A percentile compares a stretch with the other conserved stretches of the same genome.
These are phyloP conservation scores for Columba livia DNA, from an alignment of 2,113 vertebrate species.

Conservation along the genomic window DNA sequence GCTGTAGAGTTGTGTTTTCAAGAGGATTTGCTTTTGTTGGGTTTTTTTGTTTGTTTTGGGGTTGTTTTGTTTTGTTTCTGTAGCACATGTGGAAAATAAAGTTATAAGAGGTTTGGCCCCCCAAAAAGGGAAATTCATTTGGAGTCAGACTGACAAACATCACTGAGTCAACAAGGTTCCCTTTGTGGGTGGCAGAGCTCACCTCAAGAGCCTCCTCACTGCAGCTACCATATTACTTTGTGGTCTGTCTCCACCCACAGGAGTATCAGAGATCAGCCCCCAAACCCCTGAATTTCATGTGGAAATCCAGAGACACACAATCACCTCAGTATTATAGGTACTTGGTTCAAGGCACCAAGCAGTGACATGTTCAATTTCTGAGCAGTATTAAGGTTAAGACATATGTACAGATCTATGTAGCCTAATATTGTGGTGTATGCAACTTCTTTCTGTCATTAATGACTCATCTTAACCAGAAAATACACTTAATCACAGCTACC, in stretches of 20 bases:
- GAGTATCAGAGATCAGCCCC: neutral
- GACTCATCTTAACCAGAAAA: neutral
- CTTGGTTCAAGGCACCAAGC: neutral
- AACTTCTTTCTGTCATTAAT: neutral
- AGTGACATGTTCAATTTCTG: neutral
- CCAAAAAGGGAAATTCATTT: neutral
- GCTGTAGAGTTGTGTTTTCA: neutral
- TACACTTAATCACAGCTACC: neutral
- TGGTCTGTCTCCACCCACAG: neutral
- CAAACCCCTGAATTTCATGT: neutral
- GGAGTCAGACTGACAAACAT: neutral
- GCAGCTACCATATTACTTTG: neutral
- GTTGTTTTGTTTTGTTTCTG: neutral
- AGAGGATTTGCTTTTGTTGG: neutral
- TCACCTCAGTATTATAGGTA: neutral
- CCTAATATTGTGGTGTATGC: neutral
- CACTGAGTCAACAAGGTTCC: fast-evolving
- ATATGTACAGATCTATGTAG: neutral
- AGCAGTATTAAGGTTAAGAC: neutral
- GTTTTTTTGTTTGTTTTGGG: neutral
- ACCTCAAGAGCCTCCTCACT: neutral
- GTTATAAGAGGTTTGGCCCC: neutral
- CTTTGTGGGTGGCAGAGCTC: neutral
- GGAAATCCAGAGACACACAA: neutral
- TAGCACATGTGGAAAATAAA: neutral